phyloP scores from a whole-genome alignment of 1,140 invertebrate species.

The Euura lappo region DNA sequence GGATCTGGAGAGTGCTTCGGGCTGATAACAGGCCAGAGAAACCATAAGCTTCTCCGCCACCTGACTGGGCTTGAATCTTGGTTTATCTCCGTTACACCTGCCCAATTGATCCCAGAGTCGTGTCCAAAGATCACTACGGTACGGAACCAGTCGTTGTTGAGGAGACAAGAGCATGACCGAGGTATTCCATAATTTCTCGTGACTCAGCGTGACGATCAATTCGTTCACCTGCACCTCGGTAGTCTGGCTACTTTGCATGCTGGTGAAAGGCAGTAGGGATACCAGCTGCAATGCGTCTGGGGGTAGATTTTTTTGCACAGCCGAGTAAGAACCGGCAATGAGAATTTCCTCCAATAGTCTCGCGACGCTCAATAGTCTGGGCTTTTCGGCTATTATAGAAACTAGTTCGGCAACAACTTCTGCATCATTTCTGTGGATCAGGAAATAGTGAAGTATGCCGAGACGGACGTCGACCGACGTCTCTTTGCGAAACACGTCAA shows the following conservation, averaged over 20 bases:
- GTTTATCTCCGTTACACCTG: slow-evolving; percentile 62
- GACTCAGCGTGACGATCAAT: slow-evolving; percentile 60
- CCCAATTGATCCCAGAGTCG: slow-evolving; percentile 75
- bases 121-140: slow-evolving; percentile 82
- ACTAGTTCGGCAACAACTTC: slow-evolving; percentile 72
- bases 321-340: slow-evolving; percentile 72
- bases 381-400: slow-evolving; percentile 58
- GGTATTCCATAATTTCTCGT: slow-evolving; percentile 79
- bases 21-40: slow-evolving; percentile 83
- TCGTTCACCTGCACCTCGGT: slow-evolving; percentile 63
- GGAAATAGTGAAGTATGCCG: slow-evolving; percentile 79
- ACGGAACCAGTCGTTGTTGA: slow-evolving; percentile 78
- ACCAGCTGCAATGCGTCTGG: slow-evolving; percentile 71
- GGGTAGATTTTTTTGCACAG: slow-evolving; percentile 74
- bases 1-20: slow-evolving; percentile 82
- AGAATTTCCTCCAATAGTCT: slow-evolving; percentile 79
- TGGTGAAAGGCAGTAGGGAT: slow-evolving; percentile 74
- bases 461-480: slow-evolving; percentile 71
- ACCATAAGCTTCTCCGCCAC: slow-evolving; percentile 78
- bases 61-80: slow-evolving; percentile 70
- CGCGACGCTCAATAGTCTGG: slow-evolving; percentile 60
- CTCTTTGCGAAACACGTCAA: slow-evolving; percentile 72
- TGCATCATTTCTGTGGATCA: slow-evolving; percentile 75
- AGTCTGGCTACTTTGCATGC: slow-evolving; percentile 58
- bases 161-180: slow-evolving; percentile 83